Evolutionary conservation across 2,888 invertebrate species (phyloP), one percentile per base, ranked within the genome.

Genomic region (Odontocolon sp.): DNA sequence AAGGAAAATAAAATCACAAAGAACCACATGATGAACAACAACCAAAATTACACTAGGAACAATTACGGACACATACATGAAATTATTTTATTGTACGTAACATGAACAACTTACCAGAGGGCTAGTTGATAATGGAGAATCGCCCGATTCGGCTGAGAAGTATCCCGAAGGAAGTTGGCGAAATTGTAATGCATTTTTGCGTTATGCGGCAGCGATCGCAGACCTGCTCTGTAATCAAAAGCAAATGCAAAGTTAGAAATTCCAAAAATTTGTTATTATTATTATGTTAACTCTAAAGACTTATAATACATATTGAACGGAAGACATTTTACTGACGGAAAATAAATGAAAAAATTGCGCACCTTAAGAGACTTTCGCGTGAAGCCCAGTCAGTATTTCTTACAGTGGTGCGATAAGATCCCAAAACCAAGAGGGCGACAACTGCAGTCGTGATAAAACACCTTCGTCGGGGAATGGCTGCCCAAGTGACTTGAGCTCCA

Each of bases 171-270:
- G 89, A 95, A 95, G 92, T 97, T 97, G 50, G 95, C 97, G 87
- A 95, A 96, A 92, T 97, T 97, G 92, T 96, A 97, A 91, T 97
- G 96, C 91, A 96, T 94, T 91, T 97, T 97, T 68, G 97, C 96
- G 89, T 97, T 97, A 91, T 95, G 94, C 0, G 97, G 97, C 61
- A 96, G 90, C 9, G 95, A 94, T 80, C 93, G 92, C 68, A 97
- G 91, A 54, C 97, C 97, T 59, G 97, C 94, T 88, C 97, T 97
- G 92, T 36, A 92, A 91, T 70, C 72, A 50, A 50, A 71, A 81
- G 47, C 21, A 2, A 52, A 18, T 4, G 9, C n/a, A 11, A 56
- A 18, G 2, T 5, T 2, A 21, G 1, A 8, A 18, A 9, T 18
- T 18, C 8, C 0, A 6, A 3, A 8, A 42, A 14, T 16, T 8